phyloP scores from a whole-genome alignment of 1,140 invertebrate genomes.

The Archivesica marissinica region DNA sequence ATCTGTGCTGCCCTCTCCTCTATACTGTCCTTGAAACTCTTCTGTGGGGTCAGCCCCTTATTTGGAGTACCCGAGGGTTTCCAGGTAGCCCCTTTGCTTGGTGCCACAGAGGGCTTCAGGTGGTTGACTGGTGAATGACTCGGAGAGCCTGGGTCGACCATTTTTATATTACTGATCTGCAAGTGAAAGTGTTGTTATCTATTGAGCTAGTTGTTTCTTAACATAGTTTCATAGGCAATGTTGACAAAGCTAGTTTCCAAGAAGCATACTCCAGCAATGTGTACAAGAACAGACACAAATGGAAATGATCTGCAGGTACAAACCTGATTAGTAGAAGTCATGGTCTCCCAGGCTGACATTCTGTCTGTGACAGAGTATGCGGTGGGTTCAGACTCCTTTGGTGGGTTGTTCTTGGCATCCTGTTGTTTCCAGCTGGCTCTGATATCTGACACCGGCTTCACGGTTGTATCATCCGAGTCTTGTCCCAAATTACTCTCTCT shows the following conservation, averaged over 20 bases:
- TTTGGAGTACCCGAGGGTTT: conserved; percentile 57
- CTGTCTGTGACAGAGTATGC: conserved; percentile 77
- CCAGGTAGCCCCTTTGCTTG: conserved; percentile 54
- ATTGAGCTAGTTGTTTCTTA: too few relatives aligned
- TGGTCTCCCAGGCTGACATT: conserved; percentile 80
- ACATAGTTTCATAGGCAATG: too few relatives aligned
- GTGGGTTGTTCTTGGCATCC: conserved; percentile 57
- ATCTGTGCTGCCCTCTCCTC: conserved; percentile 68
- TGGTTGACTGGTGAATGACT: conserved; percentile 28
- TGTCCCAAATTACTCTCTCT: neutral
- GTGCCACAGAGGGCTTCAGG: conserved; percentile 47
- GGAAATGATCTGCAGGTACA: too few relatives aligned
- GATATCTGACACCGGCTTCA: conserved; percentile 77
- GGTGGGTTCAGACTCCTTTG: conserved; percentile 77
- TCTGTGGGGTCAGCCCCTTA: conserved; percentile 67
- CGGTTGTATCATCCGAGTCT: conserved; percentile 65
- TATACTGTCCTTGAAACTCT: conserved; percentile 74
- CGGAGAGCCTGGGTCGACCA: conserved; percentile 72
- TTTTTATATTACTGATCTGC: conserved; percentile 74
- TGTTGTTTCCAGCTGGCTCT: conserved; percentile 81
- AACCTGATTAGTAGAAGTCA: conserved; percentile 75
- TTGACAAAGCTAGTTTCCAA: too few relatives aligned
- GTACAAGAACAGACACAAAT: too few relatives aligned
- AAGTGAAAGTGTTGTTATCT: neutral
- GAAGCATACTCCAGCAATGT: too few relatives aligned